Conservation (phyloP, 2,797 vertebrate genomes). For the Melanotaenia parkinsoni region DNA sequence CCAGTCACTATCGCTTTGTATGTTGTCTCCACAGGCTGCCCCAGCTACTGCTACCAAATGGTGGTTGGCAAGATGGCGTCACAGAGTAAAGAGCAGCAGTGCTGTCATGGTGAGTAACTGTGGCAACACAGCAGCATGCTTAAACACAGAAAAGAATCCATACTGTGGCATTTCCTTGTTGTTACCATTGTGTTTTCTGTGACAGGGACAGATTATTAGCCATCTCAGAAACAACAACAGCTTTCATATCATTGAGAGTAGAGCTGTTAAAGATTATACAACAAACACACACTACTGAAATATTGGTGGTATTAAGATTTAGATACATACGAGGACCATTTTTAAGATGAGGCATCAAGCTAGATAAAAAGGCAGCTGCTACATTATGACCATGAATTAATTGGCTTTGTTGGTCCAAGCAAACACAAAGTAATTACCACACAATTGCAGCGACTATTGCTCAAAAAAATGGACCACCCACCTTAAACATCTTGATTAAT, state of each 20-base stretch:
- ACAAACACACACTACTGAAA: neutral
- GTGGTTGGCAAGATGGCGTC: conserved; percentile 58
- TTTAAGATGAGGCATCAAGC: neutral
- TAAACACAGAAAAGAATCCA: conserved; percentile 52
- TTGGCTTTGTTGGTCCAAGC: conserved; percentile 7
- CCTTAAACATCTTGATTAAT: neutral
- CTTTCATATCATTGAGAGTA: conserved; percentile 48
- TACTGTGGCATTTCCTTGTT: conserved; percentile 59
- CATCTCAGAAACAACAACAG: conserved; percentile 44
- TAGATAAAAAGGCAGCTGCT: neutral
- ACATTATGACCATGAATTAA: neutral
- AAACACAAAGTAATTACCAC: neutral
- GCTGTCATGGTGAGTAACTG: conserved; percentile 59
- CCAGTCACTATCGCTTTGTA: conserved; percentile 24
- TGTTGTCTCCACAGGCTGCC: conserved; percentile 36
- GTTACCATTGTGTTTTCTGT: conserved; percentile 56
- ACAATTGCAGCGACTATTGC: neutral
- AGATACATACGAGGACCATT: neutral
- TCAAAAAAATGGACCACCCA: neutral
- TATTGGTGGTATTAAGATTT: neutral
- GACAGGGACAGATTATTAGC: conserved; percentile 59
- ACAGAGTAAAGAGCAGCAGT: conserved; percentile 26
- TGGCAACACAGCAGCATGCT: conserved; percentile 49
- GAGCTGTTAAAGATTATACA: conserved; percentile 30
- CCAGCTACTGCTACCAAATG: conserved; percentile 33